phyloP scores from a whole-genome alignment of 2,888 invertebrate species.

The Hecatera dysodea region DNA sequence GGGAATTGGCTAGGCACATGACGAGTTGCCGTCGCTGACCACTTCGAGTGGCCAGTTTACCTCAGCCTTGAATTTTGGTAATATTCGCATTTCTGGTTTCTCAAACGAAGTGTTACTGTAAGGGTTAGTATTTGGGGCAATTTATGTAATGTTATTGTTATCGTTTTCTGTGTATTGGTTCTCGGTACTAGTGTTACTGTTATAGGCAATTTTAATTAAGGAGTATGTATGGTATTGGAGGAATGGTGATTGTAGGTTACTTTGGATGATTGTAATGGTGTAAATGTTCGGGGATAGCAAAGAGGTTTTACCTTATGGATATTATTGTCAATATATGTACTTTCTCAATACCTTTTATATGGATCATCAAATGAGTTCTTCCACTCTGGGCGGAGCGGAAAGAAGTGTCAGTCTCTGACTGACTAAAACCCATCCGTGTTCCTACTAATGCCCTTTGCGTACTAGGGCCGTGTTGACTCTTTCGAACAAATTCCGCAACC shows the following conservation, averaged over 20 bases:
- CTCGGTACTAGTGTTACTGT: constrained; percentile 23
- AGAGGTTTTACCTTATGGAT: neutral
- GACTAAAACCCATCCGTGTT: no score
- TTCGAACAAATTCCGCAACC: no score
- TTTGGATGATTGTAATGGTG: neutral
- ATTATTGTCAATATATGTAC: neutral
- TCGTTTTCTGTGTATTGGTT: constrained; percentile 30
- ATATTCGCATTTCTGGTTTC: constrained; percentile 38
- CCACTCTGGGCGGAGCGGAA: no score
- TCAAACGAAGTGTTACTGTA: constrained; percentile 19
- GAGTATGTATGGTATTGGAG: neutral
- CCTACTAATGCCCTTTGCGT: no score
- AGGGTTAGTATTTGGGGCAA: neutral
- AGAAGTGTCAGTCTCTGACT: no score
- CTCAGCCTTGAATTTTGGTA: constrained; percentile 21
- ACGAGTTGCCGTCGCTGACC: constrained; percentile 13
- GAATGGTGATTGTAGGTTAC: neutral
- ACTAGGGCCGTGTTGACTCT: no score
- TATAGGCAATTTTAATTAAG: constrained; percentile 36
- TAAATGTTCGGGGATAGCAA: neutral
- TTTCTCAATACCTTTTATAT: no score
- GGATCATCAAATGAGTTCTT: no score
- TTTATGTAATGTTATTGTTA: constrained; percentile 36
- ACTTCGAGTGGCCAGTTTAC: constrained; percentile 13
- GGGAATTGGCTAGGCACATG: no score